These are phyloP conservation scores for Lates calcarifer DNA, from an alignment of 2,113 vertebrate genomes.

Conservation along the genomic window DNA sequence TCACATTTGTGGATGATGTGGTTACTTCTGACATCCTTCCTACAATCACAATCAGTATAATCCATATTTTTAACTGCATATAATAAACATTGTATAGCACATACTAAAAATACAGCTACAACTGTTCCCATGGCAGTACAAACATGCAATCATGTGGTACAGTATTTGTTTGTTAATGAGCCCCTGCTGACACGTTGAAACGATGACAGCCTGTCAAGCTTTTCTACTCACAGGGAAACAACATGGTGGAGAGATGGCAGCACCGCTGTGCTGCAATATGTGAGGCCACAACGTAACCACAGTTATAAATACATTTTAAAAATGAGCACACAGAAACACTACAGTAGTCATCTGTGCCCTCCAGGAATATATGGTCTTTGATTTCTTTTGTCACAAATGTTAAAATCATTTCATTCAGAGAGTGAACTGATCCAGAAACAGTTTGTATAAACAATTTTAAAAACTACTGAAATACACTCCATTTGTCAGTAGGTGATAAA, in stretches of 20 bases:
- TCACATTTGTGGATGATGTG: neutral
- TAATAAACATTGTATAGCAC: neutral
- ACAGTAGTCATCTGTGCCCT: constrained; percentile 6
- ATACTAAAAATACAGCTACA: neutral
- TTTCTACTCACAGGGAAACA: constrained; percentile 45
- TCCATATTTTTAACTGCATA: neutral
- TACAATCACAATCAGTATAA: constrained; percentile 4
- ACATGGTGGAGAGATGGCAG: constrained; percentile 29
- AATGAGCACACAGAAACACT: constrained; percentile 10
- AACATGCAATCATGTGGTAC: constrained; percentile 5
- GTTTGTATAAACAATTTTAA: neutral
- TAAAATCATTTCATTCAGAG: constrained; percentile 3
- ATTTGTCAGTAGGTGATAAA: neutral
- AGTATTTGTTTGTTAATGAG: constrained; percentile 60
- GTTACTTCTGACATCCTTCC: neutral
- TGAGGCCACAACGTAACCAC: constrained; percentile 15
- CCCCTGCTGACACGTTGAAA: constrained; percentile 53
- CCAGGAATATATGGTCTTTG: neutral
- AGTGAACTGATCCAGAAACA: constrained; percentile 5
- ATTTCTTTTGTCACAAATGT: constrained; percentile 26
- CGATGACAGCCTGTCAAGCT: constrained; percentile 65
- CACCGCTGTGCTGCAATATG: constrained; percentile 42
- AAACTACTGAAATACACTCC: constrained; percentile 4
- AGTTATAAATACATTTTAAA: constrained; percentile 14
- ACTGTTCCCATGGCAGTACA: constrained; percentile 2